Conservation (phyloP, 1,140 invertebrate species). For the Drosophila fuyamai region DNA sequence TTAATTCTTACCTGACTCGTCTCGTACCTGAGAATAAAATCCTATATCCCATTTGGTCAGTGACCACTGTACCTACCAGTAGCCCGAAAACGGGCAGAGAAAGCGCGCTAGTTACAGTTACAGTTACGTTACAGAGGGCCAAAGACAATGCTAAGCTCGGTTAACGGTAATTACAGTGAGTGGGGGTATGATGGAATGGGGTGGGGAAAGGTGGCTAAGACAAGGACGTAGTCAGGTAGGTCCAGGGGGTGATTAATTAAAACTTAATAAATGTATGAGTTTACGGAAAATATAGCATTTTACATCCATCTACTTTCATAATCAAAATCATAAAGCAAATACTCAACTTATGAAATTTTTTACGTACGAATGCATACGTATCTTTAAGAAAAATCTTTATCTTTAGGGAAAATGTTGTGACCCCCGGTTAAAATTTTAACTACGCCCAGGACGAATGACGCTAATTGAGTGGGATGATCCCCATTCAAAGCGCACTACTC, state of each 20-base stretch:
- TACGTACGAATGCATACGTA: too few relatives aligned
- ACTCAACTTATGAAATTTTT: too few relatives aligned
- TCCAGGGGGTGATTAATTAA: neutral
- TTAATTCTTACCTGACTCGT: too few relatives aligned
- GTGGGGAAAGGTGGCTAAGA: too few relatives aligned
- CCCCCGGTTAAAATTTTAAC: neutral
- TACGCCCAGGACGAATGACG: slow-evolving; percentile 1
- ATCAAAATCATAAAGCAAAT: neutral
- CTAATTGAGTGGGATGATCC: slow-evolving; percentile 48
- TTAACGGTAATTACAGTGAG: slow-evolving; percentile 46
- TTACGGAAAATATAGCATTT: neutral
- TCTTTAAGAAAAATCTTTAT: too few relatives aligned
- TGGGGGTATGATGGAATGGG: neutral
- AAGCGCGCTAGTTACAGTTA: slow-evolving; percentile 76
- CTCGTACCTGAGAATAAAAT: neutral
- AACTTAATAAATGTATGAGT: neutral
- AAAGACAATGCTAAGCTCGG: slow-evolving; percentile 47
- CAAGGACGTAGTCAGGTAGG: neutral
- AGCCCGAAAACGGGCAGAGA: slow-evolving; percentile 53
- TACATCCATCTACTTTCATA: neutral
- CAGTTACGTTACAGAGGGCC: slow-evolving; percentile 56
- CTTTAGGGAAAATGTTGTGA: too few relatives aligned
- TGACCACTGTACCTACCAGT: slow-evolving; percentile 21
- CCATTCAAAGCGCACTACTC: slow-evolving; percentile 18
- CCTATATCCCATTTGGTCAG: neutral